Evolutionary conservation across 1,140 invertebrate genomes (phyloP), one percentile per base, ranked within the genome.

Genomic region (Rhagoletis zephyria): DNA sequence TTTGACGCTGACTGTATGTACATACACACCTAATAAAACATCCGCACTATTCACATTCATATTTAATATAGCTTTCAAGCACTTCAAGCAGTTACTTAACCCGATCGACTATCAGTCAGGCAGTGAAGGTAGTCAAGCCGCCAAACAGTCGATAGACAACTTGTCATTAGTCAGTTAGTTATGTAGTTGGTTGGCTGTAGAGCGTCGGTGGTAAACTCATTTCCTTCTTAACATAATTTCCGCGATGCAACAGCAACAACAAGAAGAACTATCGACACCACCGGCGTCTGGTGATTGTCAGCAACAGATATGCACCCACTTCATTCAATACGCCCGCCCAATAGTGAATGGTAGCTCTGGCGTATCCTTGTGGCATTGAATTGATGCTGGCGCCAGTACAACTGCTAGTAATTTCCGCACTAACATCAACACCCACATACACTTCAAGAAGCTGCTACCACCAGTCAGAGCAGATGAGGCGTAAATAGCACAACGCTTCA

Each of bases 31-130:
- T 7, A 77, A 12, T 51, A 30, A 30, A 30, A 6, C 42, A 51
- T 14, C 9, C 42, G 5, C 48, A 56, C 74, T 81, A 56, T 56
- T 56, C 16, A 81, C 74, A 81, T 81, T 81, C 74, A 81, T 81
- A 81, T 81, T 81, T 81, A 56, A 81, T 81, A 81, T 81, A 56
- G 74, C 74, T 81, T 56, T 81, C 48, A 81, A 81, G 48, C 48
- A 81, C 56, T 81, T 19, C 74, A 81, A 81, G 56, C n/a, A 51
- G 48, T 4, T n/a, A 81, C 74, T 81, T 56, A 81, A 81, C 48
- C 48, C 74, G 45, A 81, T 56, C 59, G 74, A 48, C 14, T 19
- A 30, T 45, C 70, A 10, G 14, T 19, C 65, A 67, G 65, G 42
- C 65, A 67, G 59, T 63, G 7, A 63, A 40, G n/a, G n/a, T 2